Conservation (phyloP, 2,797 vertebrate genomes). For the Eulemur mongoz region DNA sequence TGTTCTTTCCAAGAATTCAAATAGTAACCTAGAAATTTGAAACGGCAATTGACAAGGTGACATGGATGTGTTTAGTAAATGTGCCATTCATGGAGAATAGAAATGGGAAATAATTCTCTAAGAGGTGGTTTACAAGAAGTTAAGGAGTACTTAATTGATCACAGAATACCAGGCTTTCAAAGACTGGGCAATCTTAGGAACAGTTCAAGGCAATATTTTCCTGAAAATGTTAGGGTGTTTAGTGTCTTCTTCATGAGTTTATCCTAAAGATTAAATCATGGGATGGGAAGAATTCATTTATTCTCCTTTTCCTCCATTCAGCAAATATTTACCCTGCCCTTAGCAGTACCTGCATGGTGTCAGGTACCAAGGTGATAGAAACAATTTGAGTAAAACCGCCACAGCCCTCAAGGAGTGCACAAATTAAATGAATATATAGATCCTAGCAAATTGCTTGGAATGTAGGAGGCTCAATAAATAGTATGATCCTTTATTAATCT, state of each 20-base stretch:
- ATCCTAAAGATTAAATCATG: background rate
- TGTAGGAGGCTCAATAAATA: background rate
- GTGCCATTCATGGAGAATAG: background rate
- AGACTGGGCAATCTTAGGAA: background rate
- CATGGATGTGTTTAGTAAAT: conserved; percentile 24
- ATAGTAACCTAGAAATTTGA: conserved; percentile 1
- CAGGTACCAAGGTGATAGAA: background rate
- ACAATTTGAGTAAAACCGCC: background rate
- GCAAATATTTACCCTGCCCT: background rate
- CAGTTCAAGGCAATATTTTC: background rate
- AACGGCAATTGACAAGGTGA: background rate
- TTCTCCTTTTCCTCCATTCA: background rate
- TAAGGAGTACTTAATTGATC: background rate
- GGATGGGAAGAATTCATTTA: background rate
- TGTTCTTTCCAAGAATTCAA: conserved; percentile 5
- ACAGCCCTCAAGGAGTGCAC: background rate
- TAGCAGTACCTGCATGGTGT: background rate
- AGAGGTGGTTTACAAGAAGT: background rate
- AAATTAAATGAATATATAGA: background rate
- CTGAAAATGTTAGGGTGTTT: background rate
- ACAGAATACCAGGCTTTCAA: background rate
- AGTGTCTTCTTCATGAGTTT: background rate
- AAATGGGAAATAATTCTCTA: background rate
- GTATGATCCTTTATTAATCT: background rate
- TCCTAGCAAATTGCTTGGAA: background rate